Evolutionary conservation across 2,888 invertebrate species (phyloP).

Genomic region (Mystacides longicornis): DNA sequence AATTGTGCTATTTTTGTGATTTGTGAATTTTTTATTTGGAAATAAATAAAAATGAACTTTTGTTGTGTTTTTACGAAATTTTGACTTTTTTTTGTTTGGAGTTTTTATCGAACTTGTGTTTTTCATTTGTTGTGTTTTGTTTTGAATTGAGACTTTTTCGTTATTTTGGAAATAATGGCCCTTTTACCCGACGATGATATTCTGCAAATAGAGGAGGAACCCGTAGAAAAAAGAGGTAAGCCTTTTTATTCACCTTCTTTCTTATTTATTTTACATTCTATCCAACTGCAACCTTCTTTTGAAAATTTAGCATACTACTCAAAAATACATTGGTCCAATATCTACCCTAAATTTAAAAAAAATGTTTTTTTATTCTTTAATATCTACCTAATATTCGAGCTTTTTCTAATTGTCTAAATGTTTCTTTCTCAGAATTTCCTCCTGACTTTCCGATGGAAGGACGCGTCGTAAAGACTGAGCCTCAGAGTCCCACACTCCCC

Average conservation of each 20-base stretch:
- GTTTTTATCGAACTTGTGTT: not conserved
- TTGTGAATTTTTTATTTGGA: not conserved
- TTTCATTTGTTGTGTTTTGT: not conserved
- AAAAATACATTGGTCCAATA: no score
- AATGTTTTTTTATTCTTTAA: no score
- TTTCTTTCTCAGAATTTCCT: conserved; percentile 31
- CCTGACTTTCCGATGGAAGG: conserved; percentile 33
- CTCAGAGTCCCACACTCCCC: conserved; percentile 52
- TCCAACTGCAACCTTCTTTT: no score
- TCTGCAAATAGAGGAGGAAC: conserved; percentile 18
- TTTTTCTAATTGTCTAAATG: no score
- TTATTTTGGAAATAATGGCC: not conserved
- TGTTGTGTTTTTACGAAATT: no score
- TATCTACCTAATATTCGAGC: no score
- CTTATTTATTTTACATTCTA: no score
- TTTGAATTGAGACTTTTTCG: no score
- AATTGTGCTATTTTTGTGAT: not conserved
- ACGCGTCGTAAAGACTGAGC: conserved; percentile 43
- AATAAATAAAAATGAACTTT: not conserved
- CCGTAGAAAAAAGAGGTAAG: conserved; percentile 20
- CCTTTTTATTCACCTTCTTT: conserved; percentile 4
- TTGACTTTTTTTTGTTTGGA: not conserved
- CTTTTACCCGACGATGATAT: conserved; percentile 19
- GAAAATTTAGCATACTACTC: no score
- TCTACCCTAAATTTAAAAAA: no score